Percentiles rank a stretch among this genome's conserved stretches.
Evolutionary conservation across 2,113 vertebrate species (phyloP).

Genomic region (Syngnathus typhle): DNA sequence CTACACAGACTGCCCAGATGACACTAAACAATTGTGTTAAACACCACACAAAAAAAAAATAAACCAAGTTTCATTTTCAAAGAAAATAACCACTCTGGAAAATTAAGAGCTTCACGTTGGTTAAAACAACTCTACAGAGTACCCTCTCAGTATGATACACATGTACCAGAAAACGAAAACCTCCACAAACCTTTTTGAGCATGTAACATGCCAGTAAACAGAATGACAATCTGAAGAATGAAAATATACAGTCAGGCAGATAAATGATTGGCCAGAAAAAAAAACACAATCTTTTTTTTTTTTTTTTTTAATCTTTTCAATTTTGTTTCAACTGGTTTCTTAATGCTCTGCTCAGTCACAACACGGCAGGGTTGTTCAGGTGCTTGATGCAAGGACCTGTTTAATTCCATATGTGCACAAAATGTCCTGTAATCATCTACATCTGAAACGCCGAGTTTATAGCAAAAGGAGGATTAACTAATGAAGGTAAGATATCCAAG

Average conservation of each 20-base stretch:
- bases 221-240: slow-evolving; percentile 66
- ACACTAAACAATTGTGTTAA: slow-evolving; percentile 51
- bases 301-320: background rate
- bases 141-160: slow-evolving; percentile 49
- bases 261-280: slow-evolving; percentile 85
- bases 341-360: slow-evolving; percentile 74
- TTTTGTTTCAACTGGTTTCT: slow-evolving; percentile 64
- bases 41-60: slow-evolving; percentile 16
- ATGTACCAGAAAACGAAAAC: slow-evolving; percentile 53
- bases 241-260: slow-evolving; percentile 71
- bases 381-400: slow-evolving; percentile 77
- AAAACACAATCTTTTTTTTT: slow-evolving; percentile 50
- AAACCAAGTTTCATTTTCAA: slow-evolving; percentile 50
- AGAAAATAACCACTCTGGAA: slow-evolving; percentile 61
- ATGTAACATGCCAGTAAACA: slow-evolving; percentile 79
- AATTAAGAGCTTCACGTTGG: slow-evolving; percentile 68
- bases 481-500: slow-evolving; percentile 88
- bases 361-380: slow-evolving; percentile 63
- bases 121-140: slow-evolving; percentile 57
- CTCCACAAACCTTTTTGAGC: slow-evolving; percentile 48
- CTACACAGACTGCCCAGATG: slow-evolving; percentile 41
- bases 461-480: slow-evolving; percentile 85
- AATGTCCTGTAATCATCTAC: slow-evolving; percentile 64
- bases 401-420: slow-evolving; percentile 59
- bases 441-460: slow-evolving; percentile 78